Evolutionary conservation across 1,140 invertebrate genomes (phyloP).

Genomic region (Meteorus sp.): DNA sequence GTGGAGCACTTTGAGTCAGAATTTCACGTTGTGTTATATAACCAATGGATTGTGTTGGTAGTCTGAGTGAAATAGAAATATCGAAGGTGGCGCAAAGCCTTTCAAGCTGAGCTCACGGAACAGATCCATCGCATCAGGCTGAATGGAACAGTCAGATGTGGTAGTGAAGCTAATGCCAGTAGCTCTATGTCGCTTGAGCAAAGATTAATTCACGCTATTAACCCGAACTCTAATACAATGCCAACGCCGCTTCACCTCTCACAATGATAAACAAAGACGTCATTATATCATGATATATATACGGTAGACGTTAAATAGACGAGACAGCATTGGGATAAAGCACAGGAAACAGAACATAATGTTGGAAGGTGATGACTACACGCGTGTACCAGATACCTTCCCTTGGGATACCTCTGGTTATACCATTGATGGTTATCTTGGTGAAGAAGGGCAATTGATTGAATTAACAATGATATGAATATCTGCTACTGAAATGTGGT

Average conservation of each 20-base stretch:
- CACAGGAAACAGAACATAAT: not conserved
- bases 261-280: constrained; percentile 52
- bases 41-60: not conserved
- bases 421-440: not conserved
- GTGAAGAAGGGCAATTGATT: no score
- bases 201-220: constrained; percentile 54
- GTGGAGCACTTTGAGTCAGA: not conserved
- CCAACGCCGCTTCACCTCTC: constrained; percentile 29
- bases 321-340: no score
- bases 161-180: constrained; percentile 35
- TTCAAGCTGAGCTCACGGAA: constrained; percentile 24
- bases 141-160: no score
- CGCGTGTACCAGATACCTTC: constrained; percentile 4
- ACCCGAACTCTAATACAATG: constrained; percentile 40
- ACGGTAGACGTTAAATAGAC: not conserved
- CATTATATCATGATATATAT: constrained; percentile 38
- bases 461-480: no score
- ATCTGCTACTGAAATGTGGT: no score
- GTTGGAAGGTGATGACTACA: constrained; percentile 10
- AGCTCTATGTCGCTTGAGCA: constrained; percentile 35
- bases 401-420: no score
- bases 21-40: not conserved
- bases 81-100: constrained; percentile 21
- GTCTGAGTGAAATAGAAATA: not conserved
- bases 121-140: no score